A percentile compares a stretch with the other conserved stretches of the same genome.
Conservation (phyloP, 2,113 vertebrate species). For the Microcebus griseorufus region DNA sequence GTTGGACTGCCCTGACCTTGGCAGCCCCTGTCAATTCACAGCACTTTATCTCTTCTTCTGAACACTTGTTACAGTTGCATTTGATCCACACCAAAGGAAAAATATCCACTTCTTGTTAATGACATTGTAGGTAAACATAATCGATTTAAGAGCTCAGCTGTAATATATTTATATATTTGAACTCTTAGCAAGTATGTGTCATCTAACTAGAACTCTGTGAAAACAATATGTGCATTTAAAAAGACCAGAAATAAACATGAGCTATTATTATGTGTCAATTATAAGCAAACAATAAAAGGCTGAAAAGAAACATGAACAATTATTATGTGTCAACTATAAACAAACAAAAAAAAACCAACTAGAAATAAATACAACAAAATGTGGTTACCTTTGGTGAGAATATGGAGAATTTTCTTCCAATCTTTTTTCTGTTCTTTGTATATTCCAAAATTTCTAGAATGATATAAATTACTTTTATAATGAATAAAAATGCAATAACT, state of each 20-base stretch:
- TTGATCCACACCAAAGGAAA: neutral
- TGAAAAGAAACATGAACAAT: neutral
- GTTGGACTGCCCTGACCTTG: neutral
- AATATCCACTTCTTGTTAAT: neutral
- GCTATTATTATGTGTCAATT: neutral
- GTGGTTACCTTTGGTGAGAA: neutral
- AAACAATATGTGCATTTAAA: neutral
- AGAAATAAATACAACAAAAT: neutral
- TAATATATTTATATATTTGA: neutral
- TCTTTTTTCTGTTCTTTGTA: neutral
- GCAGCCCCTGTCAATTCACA: neutral
- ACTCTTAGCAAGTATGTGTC: neutral
- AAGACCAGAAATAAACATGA: constrained; percentile 23
- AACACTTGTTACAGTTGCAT: neutral
- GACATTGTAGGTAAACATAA: neutral
- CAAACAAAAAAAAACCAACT: neutral
- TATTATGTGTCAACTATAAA: too few relatives aligned
- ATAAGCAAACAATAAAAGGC: neutral
- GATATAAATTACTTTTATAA: neutral
- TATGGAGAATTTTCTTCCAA: neutral
- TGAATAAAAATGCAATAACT: neutral
- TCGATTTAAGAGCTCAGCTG: neutral
- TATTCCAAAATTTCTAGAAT: neutral
- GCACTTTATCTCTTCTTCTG: neutral
- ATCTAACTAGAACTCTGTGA: neutral